phyloP scores from a whole-genome alignment of 2,888 invertebrate genomes.

The Chymomyza caudatula region DNA sequence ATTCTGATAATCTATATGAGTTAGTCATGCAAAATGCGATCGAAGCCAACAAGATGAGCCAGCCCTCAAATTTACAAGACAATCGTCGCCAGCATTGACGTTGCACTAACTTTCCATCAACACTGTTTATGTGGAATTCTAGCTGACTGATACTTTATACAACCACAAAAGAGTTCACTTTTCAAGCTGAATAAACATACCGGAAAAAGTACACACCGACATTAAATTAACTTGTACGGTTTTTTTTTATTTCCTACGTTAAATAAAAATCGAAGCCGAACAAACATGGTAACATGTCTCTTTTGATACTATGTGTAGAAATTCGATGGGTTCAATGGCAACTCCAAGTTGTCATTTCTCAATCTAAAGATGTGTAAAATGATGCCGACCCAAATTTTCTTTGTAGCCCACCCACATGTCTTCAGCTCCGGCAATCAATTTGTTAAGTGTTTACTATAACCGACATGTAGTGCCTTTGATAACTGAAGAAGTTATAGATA shows the following conservation, averaged over 20 bases:
- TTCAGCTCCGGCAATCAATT: not conserved
- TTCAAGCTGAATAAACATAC: constrained; percentile 59
- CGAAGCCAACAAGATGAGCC: constrained; percentile 25
- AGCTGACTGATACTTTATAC: constrained; percentile 6
- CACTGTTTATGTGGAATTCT: constrained; percentile 36
- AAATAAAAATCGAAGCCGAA: constrained; percentile 44
- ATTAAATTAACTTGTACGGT: not conserved
- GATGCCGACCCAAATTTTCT: constrained; percentile 7
- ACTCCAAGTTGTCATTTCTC: not conserved
- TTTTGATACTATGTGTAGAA: not conserved
- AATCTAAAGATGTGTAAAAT: not conserved
- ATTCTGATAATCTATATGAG: constrained; percentile 42
- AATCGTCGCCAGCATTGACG: constrained; percentile 26
- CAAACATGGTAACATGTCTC: constrained; percentile 27
- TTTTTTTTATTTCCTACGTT: constrained; percentile 37
- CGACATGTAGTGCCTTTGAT: constrained; percentile 16
- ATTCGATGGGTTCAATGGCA: not conserved
- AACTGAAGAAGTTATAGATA: constrained; percentile 13
- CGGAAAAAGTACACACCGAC: constrained; percentile 31
- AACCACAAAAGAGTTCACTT: constrained; percentile 34
- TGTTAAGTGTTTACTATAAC: not conserved
- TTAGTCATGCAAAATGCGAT: constrained; percentile 52
- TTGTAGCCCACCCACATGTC: constrained; percentile 14
- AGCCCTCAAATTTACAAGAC: constrained; percentile 2
- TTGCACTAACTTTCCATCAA: not conserved